Base-by-base conservation (phyloP, 2,888 invertebrate genomes). In the Hoplodrina ambigua region DNA sequence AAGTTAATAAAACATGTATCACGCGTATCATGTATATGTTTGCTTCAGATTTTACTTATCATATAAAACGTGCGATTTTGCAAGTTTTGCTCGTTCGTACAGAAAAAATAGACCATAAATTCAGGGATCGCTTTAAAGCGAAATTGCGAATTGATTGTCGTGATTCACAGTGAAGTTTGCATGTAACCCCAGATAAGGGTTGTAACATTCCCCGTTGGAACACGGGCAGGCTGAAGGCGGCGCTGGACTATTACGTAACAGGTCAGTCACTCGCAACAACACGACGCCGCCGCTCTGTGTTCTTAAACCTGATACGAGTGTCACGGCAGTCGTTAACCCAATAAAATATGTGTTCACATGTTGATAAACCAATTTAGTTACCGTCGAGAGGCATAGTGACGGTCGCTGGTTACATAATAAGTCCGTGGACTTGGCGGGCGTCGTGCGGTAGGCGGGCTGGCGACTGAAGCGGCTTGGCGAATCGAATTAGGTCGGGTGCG, bases 401-500 rank as follows among this genome's bases (percentile, higher is more conserved):
- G 49, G 61, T 62, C 4, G 50, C 65, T 67, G 61, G 70, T 78
- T 80, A 81, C 65, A 78, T 78, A 82, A 80, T 70, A 55, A 76
- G 77, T 62, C 61, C 20, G 67, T 72, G 68, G 82, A 88, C 86
- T 87, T 87, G 78, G 84, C 78, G 49, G 54, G 63, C 62, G 75
- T 80, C 82, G 84, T 83, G 82, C 74, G 59, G 72, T 83, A 81
- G 78, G 80, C 69, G 81, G 85, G 83, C 81, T 83, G 85, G 87
- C 81, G 83, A 80, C 78, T 78, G 69, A 71, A 72, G 60, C 81
- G 83, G 87, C 89, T 87, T 88, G 86, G 88, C 86, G 89, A 90
- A 93, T 94, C 92, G 92, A 94, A 94, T 94, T 93, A 94, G 93
- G 94, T 92, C 92, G 92, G 91, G 89, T 86, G 86, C 85, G 85